Conservation (phyloP, 37 sponge, comb jelly and placozoan genomes). For the Ephydatia muelleri region DNA sequence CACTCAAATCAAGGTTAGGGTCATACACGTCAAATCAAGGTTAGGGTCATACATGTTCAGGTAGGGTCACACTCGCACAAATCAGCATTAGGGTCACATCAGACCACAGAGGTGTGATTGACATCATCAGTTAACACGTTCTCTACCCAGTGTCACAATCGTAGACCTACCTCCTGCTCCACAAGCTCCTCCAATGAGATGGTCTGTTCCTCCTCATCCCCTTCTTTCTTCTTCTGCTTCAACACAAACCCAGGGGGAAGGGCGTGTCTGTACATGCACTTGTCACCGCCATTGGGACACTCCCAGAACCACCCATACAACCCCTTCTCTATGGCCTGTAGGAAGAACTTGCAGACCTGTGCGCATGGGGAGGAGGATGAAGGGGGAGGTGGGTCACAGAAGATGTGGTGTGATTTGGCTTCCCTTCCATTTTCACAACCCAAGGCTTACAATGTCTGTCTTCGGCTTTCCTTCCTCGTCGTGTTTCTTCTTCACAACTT, state of each 20-base stretch:
- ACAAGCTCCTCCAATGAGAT: slow-evolving; percentile 93
- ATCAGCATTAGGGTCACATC: no score
- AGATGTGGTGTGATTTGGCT: not conserved
- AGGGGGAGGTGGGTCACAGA: not conserved
- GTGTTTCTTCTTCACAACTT: slow-evolving; percentile 93
- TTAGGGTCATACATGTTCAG: no score
- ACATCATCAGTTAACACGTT: no score
- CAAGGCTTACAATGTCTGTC: slow-evolving; percentile 68
- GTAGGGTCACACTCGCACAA: no score
- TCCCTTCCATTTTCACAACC: not conserved
- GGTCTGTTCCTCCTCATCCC: slow-evolving; percentile 69
- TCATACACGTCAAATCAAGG: no score
- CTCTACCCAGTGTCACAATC: not conserved
- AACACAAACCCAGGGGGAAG: slow-evolving; percentile 97
- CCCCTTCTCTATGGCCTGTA: slow-evolving; percentile 95
- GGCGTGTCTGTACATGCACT: slow-evolving; percentile 95
- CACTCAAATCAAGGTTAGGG: no score
- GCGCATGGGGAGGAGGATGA: not conserved
- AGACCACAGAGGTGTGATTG: no score
- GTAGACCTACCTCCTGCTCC: slow-evolving; percentile 80
- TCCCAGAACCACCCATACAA: slow-evolving; percentile 99
- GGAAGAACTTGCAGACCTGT: slow-evolving; percentile 96
- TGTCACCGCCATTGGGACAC: slow-evolving; percentile 93
- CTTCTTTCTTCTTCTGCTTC: slow-evolving; percentile 72
- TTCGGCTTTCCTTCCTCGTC: slow-evolving; percentile 75